phyloP scores from a whole-genome alignment of 2,797 vertebrate species.

The Scomberomorus guttatus region DNA sequence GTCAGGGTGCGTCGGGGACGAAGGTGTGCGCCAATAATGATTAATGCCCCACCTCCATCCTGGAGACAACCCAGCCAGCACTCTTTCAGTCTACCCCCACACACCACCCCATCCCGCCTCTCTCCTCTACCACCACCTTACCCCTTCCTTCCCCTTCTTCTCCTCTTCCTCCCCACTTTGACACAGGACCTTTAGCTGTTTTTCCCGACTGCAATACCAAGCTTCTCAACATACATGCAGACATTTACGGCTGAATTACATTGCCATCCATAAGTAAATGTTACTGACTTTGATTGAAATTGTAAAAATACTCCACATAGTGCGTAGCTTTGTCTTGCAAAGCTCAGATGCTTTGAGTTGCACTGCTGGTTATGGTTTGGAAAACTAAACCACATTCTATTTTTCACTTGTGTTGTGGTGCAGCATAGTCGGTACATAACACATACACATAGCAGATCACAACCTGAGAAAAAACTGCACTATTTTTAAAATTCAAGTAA shows the following conservation, averaged over 20 bases:
- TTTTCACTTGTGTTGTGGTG: no score
- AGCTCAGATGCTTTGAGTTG: no score
- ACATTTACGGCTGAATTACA: not conserved
- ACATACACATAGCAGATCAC: no score
- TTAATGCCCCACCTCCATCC: slow-evolving; percentile 92
- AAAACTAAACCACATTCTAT: no score
- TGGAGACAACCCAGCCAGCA: slow-evolving; percentile 80
- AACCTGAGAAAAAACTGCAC: no score
- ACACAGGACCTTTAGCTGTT: slow-evolving; percentile 47
- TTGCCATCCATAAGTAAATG: not conserved
- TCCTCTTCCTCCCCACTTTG: slow-evolving; percentile 9
- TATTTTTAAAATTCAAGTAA: no score
- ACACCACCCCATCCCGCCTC: slow-evolving; percentile 37
- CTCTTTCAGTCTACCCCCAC: slow-evolving; percentile 62
- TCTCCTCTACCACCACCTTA: slow-evolving; percentile 13
- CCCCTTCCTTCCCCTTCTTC: not conserved
- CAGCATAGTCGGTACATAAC: no score
- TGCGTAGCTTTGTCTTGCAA: no score
- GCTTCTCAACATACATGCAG: slow-evolving; percentile 2
- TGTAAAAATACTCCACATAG: no score
- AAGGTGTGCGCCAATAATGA: slow-evolving; percentile 99
- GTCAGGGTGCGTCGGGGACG: slow-evolving; percentile 91
- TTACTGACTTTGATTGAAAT: no score
- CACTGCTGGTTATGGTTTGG: no score
- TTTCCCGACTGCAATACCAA: slow-evolving; percentile 24